A percentile compares a stretch with the other conserved stretches of the same genome.
Evolutionary conservation across 1,140 invertebrate species (phyloP).

Genomic region (Catajapyx aquilonaris): DNA sequence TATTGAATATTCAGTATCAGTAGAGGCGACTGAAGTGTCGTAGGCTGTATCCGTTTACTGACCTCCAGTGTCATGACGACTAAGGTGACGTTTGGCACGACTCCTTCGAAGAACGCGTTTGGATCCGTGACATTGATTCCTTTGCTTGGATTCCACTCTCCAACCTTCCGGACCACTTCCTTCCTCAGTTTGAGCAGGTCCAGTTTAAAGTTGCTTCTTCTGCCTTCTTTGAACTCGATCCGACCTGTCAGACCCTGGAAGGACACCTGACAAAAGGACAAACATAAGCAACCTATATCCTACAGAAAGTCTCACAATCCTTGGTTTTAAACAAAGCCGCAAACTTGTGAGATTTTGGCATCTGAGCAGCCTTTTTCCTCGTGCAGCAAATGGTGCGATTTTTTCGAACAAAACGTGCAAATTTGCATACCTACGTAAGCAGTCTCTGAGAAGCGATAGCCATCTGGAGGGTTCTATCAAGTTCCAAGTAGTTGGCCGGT

Average conservation of each 20-base stretch:
- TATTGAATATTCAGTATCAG: not conserved
- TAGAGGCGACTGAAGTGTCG: not conserved
- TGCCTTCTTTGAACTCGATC: constrained; percentile 67
- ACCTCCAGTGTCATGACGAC: constrained; percentile 31
- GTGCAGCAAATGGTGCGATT: too few species aligned
- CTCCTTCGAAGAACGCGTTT: constrained; percentile 20
- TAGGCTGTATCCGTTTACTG: constrained; percentile 6
- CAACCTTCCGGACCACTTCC: constrained; percentile 34
- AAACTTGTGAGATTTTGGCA: too few species aligned
- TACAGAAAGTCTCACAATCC: too few species aligned
- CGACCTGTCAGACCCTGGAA: constrained; percentile 68
- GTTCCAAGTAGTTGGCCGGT: too few species aligned
- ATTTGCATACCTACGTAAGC: too few species aligned
- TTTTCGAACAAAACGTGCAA: too few species aligned
- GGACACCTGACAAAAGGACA: too few species aligned
- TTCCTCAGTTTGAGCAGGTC: constrained; percentile 64
- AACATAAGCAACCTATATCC: too few species aligned
- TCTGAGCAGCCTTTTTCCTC: too few species aligned
- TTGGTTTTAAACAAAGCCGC: too few species aligned
- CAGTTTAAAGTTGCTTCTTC: constrained; percentile 58
- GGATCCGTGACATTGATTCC: constrained; percentile 22
- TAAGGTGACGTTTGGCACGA: constrained; percentile 25
- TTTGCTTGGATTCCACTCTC: constrained; percentile 2
- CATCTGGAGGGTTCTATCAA: too few species aligned
- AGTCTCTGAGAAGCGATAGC: too few species aligned